phyloP scores from a whole-genome alignment of 2,113 vertebrate species.

The Syngnathus floridae region DNA sequence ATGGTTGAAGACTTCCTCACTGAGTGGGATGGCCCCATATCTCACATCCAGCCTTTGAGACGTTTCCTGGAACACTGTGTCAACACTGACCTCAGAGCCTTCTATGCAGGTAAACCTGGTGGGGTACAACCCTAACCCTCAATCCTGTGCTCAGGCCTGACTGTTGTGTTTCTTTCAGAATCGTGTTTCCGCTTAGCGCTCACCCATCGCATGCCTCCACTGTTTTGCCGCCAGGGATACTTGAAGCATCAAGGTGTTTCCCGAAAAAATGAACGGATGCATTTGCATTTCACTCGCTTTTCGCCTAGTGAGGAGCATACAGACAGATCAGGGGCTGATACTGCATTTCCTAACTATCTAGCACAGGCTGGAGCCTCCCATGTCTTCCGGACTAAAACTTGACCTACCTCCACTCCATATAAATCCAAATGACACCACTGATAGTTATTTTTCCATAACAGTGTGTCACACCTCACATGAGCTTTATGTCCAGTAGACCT shows the following conservation, averaged over 20 bases:
- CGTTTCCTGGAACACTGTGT: conserved; percentile 92
- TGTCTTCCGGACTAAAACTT: conserved; percentile 74
- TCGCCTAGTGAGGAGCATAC: conserved; percentile 20
- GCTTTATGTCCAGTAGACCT: not conserved
- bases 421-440: not conserved
- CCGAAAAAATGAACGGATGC: conserved; percentile 45
- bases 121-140: not conserved
- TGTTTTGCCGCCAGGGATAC: conserved; percentile 85
- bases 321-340: conserved; percentile 2
- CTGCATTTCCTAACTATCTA: conserved; percentile 37
- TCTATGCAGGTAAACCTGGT: conserved; percentile 81
- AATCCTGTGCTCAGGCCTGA: not conserved
- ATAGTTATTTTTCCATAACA: not conserved
- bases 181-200: conserved; percentile 86
- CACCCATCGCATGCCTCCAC: conserved; percentile 79
- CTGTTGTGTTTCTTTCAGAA: conserved; percentile 64
- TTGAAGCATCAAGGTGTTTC: conserved; percentile 73
- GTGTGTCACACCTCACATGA: not conserved
- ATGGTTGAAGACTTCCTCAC: conserved; percentile 94
- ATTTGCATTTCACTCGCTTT: conserved; percentile 46
- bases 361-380: conserved; percentile 52
- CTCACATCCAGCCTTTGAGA: conserved; percentile 86
- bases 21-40: conserved; percentile 84
- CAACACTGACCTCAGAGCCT: conserved; percentile 80
- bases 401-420: conserved; percentile 52